Evolutionary conservation across 2,113 vertebrate genomes (phyloP).

Genomic region (Orcinus orca): DNA sequence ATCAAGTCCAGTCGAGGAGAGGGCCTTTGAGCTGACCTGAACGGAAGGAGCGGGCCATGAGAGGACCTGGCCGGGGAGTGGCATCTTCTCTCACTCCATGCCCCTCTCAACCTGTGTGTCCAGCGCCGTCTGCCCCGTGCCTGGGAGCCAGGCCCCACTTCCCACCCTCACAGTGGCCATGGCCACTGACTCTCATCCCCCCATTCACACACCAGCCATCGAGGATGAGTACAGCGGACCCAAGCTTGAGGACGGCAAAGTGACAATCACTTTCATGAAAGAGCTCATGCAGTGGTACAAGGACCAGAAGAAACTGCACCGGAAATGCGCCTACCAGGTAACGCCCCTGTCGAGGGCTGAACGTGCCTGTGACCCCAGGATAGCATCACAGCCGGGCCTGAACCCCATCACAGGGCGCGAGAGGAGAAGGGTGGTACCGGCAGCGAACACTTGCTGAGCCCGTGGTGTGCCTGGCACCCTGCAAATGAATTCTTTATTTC

Average conservation of each 20-base stretch:
- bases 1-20: fast-evolving
- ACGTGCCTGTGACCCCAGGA: fast-evolving
- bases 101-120: neutral
- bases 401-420: fast-evolving
- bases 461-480: fast-evolving
- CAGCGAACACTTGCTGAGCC: fast-evolving
- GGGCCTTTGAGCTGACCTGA: neutral
- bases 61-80: neutral
- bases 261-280: constrained; percentile 92
- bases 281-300: constrained; percentile 96
- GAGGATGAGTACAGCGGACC: constrained; percentile 95
- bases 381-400: fast-evolving
- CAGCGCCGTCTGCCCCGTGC: neutral
- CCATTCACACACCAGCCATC: constrained; percentile 83
- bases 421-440: fast-evolving
- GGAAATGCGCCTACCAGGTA: constrained; percentile 97
- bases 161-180: neutral
- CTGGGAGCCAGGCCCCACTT: neutral
- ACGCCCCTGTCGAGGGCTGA: fast-evolving
- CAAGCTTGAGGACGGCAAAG: constrained; percentile 92
- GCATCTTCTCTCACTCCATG: neutral
- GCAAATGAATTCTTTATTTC: neutral
- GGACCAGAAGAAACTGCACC: constrained; percentile 95
- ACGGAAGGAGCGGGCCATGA: fast-evolving
- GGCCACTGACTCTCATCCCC: neutral